A percentile compares a stretch with the other conserved stretches of the same genome.
phyloP scores from a whole-genome alignment of 2,113 vertebrate species.

The Corvus cornix region DNA sequence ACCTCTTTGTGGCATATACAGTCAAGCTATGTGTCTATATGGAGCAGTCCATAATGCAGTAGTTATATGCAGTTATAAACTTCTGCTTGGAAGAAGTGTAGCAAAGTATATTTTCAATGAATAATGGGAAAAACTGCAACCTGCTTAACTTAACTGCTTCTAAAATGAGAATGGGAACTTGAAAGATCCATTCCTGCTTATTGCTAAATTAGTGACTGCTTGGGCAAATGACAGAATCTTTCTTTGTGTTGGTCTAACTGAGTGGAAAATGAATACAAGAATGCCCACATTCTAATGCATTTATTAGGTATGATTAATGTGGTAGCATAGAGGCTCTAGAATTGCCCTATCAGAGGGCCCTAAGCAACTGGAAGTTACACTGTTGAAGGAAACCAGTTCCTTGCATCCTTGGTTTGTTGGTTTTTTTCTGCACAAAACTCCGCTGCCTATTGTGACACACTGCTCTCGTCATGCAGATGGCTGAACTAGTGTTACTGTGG shows the following conservation, averaged over 20 bases:
- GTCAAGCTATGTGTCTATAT: background rate
- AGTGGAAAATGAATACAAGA: background rate
- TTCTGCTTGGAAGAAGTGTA: background rate
- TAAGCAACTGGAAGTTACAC: background rate
- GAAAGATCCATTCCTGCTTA: background rate
- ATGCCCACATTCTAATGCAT: background rate
- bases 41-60: background rate
- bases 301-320: background rate
- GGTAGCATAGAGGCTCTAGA: background rate
- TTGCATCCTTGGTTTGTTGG: accelerated
- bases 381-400: background rate
- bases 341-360: background rate
- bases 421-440: background rate
- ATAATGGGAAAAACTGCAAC: background rate
- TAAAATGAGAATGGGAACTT: background rate
- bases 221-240: background rate
- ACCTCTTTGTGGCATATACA: background rate
- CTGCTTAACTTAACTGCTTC: background rate
- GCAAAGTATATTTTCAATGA: background rate
- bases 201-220: background rate
- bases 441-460: accelerated
- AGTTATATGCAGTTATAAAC: background rate
- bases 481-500: background rate
- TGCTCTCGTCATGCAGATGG: accelerated
- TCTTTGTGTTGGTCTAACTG: background rate